A percentile compares a stretch with the other conserved stretches of the same genome.
Conservation (phyloP, 2,888 invertebrate species). For the Thumatha senex region DNA sequence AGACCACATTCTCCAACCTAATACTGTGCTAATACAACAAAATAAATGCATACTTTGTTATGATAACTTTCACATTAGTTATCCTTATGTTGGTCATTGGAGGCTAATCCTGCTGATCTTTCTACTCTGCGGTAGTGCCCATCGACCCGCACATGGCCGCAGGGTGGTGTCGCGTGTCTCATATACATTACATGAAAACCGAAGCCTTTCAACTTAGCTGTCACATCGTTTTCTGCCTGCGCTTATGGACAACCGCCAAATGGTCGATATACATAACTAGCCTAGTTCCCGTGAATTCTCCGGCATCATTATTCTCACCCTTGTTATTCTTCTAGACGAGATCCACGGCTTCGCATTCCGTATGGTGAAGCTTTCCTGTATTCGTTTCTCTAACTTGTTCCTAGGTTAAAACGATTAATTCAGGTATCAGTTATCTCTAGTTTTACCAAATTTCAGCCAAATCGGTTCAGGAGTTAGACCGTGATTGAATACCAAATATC, state of each 20-base stretch:
- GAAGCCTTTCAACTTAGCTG: conserved; percentile 59
- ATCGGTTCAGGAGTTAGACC: too few relatives aligned
- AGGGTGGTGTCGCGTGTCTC: conserved; percentile 46
- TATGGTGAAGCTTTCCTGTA: too few relatives aligned
- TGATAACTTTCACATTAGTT: neutral
- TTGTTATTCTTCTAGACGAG: too few relatives aligned
- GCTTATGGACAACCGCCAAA: conserved; percentile 38
- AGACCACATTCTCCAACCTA: neutral
- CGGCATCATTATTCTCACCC: neutral
- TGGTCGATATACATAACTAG: conserved; percentile 9
- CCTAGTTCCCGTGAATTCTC: neutral
- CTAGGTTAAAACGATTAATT: too few relatives aligned
- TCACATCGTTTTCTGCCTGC: conserved; percentile 52
- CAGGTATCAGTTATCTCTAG: too few relatives aligned
- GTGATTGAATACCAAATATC: too few relatives aligned
- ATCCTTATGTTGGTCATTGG: conserved; percentile 1
- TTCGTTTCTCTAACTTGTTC: too few relatives aligned
- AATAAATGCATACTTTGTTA: neutral
- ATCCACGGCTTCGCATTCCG: too few relatives aligned
- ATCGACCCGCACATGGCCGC: conserved; percentile 46
- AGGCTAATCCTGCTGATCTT: conserved; percentile 12
- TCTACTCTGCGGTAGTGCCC: conserved; percentile 37
- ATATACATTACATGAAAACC: conserved; percentile 52
- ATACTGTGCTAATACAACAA: too few relatives aligned
- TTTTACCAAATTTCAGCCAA: too few relatives aligned